Conservation (phyloP, 1,140 invertebrate species). For the Diorhabda sublineata region DNA sequence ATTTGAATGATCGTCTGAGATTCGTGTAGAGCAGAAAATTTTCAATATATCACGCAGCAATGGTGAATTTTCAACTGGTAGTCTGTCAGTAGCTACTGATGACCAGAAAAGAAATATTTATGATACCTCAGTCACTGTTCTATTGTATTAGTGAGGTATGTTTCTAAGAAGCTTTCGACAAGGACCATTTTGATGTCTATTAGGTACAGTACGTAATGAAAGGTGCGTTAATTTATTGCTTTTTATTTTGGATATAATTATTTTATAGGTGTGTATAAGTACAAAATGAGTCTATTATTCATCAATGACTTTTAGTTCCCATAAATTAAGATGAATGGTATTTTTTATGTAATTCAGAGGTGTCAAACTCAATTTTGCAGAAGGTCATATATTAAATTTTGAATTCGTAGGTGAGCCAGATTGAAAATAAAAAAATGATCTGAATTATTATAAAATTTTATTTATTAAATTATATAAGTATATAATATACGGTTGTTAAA, state of each 20-base stretch:
- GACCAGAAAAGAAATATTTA: neutral
- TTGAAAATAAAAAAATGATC: too few species aligned
- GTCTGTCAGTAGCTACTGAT: slow-evolving; percentile 1
- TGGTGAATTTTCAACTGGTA: slow-evolving; percentile 2
- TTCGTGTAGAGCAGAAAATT: slow-evolving; percentile 2
- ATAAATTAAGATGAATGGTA: too few species aligned
- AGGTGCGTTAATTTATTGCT: neutral
- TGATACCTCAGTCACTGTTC: neutral
- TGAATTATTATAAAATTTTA: too few species aligned
- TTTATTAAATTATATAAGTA: too few species aligned
- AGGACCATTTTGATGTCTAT: neutral
- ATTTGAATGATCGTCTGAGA: neutral
- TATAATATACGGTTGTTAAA: too few species aligned
- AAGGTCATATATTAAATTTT: too few species aligned
- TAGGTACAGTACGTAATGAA: neutral
- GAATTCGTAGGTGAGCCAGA: too few species aligned
- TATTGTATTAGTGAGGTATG: neutral
- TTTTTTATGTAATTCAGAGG: too few species aligned
- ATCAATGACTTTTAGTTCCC: too few species aligned
- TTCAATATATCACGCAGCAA: neutral
- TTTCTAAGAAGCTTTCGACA: neutral
- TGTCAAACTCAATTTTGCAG: too few species aligned
- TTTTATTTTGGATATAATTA: neutral
- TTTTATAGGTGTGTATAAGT: neutral
- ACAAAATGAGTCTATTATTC: too few species aligned